These are phyloP conservation scores for Glaucopsyche alexis DNA, from an alignment of 2,888 invertebrate genomes.

Conservation along the genomic window DNA sequence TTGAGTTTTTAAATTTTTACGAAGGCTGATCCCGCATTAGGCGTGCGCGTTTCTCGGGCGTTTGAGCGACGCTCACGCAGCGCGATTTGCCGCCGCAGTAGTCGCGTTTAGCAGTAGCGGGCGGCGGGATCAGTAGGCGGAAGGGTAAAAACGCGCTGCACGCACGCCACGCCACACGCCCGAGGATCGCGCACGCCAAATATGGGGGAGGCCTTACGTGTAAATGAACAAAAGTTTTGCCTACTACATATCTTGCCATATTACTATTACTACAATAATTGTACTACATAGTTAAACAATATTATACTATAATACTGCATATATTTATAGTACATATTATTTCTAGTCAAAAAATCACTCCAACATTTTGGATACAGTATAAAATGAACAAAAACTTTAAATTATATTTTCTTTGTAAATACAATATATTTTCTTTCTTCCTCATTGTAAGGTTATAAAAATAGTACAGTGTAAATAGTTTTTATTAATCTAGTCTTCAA, in stretches of 20 bases:
- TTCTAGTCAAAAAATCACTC: constrained; percentile 10
- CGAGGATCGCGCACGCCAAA: no score
- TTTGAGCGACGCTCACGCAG: no score
- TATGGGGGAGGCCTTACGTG: no score
- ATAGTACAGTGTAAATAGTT: constrained; percentile 4
- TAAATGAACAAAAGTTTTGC: constrained; percentile 6
- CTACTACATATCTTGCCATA: constrained; percentile 26
- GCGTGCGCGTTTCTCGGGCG: no score
- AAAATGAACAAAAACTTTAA: constrained; percentile 3
- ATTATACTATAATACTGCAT: background rate
- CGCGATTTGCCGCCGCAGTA: no score
- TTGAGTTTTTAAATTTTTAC: background rate
- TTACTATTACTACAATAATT: background rate
- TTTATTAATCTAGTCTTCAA: constrained; percentile 1
- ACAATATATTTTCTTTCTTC: background rate
- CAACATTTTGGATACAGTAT: background rate
- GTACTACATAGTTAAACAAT: background rate
- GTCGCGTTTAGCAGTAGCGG: no score
- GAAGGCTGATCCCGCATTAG: no score
- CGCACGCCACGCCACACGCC: no score
- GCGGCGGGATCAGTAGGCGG: no score
- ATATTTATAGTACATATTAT: background rate
- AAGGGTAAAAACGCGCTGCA: no score
- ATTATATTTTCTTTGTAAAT: constrained; percentile 11
- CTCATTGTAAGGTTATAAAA: background rate